Conservation (phyloP, 1,140 invertebrate species). For the Eriosoma lanigerum region DNA sequence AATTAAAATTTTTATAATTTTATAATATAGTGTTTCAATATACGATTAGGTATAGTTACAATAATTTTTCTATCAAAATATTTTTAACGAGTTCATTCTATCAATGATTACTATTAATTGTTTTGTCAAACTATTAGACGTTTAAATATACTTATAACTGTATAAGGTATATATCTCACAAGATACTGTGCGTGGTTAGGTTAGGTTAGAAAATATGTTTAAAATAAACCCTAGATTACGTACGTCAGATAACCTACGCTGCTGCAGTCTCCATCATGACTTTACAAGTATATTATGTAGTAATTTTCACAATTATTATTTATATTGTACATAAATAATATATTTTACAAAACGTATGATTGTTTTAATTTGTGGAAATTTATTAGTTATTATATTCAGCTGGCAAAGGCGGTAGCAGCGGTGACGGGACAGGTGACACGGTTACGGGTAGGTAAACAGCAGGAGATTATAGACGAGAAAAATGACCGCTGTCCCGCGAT, state of each 20-base stretch:
- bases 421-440: conserved; percentile 31
- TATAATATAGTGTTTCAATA: too few relatives aligned
- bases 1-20: too few relatives aligned
- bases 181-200: too few relatives aligned
- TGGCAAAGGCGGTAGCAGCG: neutral
- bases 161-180: too few relatives aligned
- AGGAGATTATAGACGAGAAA: conserved; percentile 28
- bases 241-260: neutral
- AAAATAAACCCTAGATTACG: neutral
- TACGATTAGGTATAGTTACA: too few relatives aligned
- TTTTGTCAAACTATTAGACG: too few relatives aligned
- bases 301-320: neutral
- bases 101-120: too few relatives aligned
- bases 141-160: too few relatives aligned
- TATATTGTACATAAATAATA: neutral
- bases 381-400: neutral
- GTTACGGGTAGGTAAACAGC: conserved; percentile 1
- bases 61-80: too few relatives aligned
- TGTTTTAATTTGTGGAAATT: neutral
- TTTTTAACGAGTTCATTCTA: too few relatives aligned
- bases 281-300: too few relatives aligned
- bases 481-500: conserved; percentile 31
- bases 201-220: neutral
- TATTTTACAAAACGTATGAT: neutral
- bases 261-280: too few relatives aligned